Percentiles rank a stretch among this genome's conserved stretches.
phyloP scores from a whole-genome alignment of 1,140 invertebrate species.

The Stegodyphus mimosarum region DNA sequence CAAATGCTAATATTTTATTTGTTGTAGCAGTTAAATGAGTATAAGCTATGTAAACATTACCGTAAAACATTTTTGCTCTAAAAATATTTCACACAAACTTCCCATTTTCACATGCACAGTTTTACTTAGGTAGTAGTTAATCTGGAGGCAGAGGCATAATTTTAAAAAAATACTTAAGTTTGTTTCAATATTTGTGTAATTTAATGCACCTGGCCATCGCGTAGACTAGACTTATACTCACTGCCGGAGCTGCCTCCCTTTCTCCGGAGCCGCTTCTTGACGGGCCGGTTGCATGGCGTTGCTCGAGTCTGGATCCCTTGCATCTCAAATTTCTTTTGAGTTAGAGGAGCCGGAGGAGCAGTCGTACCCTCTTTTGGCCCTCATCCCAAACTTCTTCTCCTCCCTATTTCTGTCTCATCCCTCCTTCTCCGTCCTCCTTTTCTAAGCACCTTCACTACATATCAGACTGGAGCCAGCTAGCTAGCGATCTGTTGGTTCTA shows the following conservation, averaged over 20 bases:
- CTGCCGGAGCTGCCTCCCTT: conserved; percentile 34
- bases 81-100: no score
- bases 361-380: conserved; percentile 51
- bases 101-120: no score
- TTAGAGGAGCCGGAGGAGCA: conserved; percentile 14
- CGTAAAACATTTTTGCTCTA: no score
- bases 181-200: no score
- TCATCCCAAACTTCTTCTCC: conserved; percentile 3
- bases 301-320: conserved; percentile 55
- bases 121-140: no score
- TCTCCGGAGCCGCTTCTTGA: conserved; percentile 35
- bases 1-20: no score
- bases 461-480: conserved; percentile 14
- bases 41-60: no score
- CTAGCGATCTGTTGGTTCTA: background rate
- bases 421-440: conserved; percentile 3
- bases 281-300: conserved; percentile 55
- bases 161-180: no score
- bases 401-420: conserved; percentile 41
- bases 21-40: no score
- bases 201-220: no score
- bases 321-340: conserved; percentile 37
- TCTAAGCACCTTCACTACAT: conserved; percentile 12
- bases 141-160: no score
- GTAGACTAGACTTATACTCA: background rate